Evolutionary conservation across 2,797 vertebrate species (phyloP).

Genomic region (Galago senegalensis): DNA sequence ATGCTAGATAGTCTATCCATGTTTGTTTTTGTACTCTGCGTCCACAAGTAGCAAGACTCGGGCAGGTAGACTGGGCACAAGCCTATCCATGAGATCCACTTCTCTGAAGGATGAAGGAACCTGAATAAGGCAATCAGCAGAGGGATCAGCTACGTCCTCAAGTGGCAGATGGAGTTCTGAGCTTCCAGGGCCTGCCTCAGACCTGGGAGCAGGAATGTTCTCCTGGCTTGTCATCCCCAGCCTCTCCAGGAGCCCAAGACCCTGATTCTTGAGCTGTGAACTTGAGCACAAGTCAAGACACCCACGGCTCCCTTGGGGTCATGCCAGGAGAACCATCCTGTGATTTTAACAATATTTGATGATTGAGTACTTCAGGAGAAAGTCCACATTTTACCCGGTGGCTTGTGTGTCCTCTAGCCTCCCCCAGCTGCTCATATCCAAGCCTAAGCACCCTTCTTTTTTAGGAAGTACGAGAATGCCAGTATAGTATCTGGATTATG

Average conservation of each 20-base stretch:
- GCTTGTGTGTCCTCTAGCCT: background rate
- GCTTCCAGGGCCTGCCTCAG: background rate
- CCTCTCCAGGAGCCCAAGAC: background rate
- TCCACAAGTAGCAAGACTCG: background rate
- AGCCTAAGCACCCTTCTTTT: background rate
- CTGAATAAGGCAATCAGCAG: background rate
- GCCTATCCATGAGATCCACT: background rate
- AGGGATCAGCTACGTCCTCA: background rate
- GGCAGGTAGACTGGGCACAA: no score
- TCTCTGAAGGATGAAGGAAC: slow-evolving; percentile 5
- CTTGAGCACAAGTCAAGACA: background rate
- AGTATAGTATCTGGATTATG: background rate
- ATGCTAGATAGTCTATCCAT: fast-evolving
- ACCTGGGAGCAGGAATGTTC: no score
- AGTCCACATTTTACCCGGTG: background rate
- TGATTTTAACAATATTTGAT: background rate
- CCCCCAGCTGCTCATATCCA: background rate
- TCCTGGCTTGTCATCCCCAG: background rate
- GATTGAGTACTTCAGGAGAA: background rate
- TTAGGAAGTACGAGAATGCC: background rate
- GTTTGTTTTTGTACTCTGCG: background rate
- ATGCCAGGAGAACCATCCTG: background rate
- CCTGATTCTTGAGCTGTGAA: background rate
- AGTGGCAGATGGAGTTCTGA: background rate
- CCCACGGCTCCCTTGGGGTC: background rate